Percentiles rank a stretch among this genome's conserved stretches.
phyloP scores from a whole-genome alignment of 2,888 invertebrate species.

The Cyrtodaria siliqua region DNA sequence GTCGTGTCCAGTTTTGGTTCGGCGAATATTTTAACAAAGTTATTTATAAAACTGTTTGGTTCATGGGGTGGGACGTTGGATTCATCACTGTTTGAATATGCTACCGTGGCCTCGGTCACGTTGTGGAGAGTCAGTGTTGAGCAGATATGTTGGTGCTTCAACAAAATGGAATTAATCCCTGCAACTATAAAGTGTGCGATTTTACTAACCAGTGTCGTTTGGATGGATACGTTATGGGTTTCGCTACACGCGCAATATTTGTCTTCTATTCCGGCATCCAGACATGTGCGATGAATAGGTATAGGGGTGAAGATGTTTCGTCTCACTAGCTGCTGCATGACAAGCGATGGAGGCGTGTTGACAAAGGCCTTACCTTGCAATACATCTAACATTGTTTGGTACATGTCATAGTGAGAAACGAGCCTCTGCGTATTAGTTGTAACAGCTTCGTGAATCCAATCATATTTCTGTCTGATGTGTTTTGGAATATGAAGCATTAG shows the following conservation, averaged over 20 bases:
- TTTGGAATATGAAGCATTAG: constrained; percentile 91
- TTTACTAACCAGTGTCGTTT: constrained; percentile 3
- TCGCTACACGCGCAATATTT: constrained; percentile 86
- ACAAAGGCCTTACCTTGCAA: constrained; percentile 56
- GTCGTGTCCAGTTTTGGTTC: constrained; percentile 22
- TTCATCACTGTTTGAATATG: constrained; percentile 20
- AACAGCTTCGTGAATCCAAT: constrained; percentile 89
- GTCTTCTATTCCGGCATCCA: constrained; percentile 91
- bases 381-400: constrained; percentile 92
- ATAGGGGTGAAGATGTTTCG: constrained; percentile 92
- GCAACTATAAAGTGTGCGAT: constrained; percentile 16
- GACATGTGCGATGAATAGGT: constrained; percentile 91
- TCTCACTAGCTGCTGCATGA: constrained; percentile 48
- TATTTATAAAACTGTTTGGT: not conserved
- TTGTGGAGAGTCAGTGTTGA: constrained; percentile 5
- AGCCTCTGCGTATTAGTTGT: constrained; percentile 89
- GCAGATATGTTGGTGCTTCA: constrained; percentile 15
- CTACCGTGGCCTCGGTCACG: constrained; percentile 19
- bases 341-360: constrained; percentile 12
- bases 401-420: constrained; percentile 93
- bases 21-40: not conserved
- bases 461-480: constrained; percentile 90
- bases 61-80: constrained; percentile 1
- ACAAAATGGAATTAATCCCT: constrained; percentile 28
- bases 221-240: not conserved